Percentiles rank a stretch among this genome's conserved stretches.
Evolutionary conservation across 2,113 vertebrate species (phyloP).

Genomic region (Coturnix japonica): DNA sequence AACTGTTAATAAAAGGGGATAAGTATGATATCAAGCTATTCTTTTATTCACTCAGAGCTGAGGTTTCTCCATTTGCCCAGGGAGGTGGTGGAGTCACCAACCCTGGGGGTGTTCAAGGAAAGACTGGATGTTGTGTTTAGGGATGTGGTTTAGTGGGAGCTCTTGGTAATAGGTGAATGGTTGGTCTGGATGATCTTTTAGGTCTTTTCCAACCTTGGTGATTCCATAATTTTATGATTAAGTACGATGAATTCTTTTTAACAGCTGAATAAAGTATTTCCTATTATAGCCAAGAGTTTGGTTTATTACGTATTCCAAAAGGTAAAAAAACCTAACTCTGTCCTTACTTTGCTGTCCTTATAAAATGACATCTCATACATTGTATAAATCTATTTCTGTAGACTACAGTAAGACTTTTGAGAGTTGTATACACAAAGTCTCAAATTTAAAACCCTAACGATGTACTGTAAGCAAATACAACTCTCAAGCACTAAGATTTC

Average conservation of each 20-base stretch:
- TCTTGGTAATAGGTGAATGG: too few species aligned
- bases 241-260: background rate
- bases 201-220: too few species aligned
- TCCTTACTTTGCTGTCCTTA: background rate
- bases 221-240: too few species aligned
- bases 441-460: background rate
- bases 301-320: background rate
- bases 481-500: background rate
- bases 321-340: background rate
- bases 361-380: background rate
- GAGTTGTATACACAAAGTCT: background rate
- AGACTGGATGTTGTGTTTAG: too few species aligned
- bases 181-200: too few species aligned
- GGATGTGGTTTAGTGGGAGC: too few species aligned
- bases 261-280: background rate
- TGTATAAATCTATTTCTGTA: background rate
- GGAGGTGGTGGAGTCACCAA: too few species aligned
- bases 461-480: background rate
- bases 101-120: too few species aligned
- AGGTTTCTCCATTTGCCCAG: background rate
- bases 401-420: background rate
- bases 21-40: background rate
- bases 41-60: background rate
- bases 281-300: background rate
- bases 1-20: fast-evolving